Conservation (phyloP, 2,797 vertebrate species). For the Distichodus sexfasciatus region DNA sequence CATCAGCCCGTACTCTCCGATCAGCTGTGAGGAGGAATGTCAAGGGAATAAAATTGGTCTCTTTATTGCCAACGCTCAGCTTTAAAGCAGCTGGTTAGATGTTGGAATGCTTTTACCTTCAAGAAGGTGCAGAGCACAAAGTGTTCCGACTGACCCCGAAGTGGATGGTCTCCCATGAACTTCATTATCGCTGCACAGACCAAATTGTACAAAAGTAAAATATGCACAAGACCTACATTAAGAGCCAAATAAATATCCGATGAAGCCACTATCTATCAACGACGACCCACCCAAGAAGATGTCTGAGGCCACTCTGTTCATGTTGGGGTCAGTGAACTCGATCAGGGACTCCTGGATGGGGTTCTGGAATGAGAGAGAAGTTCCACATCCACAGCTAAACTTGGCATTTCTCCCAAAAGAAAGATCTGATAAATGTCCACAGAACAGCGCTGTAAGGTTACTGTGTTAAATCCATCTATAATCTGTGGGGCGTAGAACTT, state of each 20-base stretch:
- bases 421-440: too few species aligned
- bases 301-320: constrained; percentile 86
- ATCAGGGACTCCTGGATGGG: constrained; percentile 91
- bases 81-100: too few species aligned
- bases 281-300: constrained; percentile 85
- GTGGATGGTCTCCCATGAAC: constrained; percentile 91
- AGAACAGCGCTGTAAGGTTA: too few species aligned
- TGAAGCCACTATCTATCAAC: too few species aligned
- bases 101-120: constrained; percentile 90
- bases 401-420: too few species aligned
- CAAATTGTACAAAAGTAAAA: constrained; percentile 1
- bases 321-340: constrained; percentile 81
- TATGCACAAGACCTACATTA: constrained; percentile 29
- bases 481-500: too few species aligned
- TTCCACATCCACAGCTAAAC: too few species aligned
- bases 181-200: constrained; percentile 83
- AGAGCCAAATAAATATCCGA: too few species aligned
- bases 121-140: constrained; percentile 82
- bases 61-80: too few species aligned
- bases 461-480: too few species aligned
- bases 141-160: constrained; percentile 82
- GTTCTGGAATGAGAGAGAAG: constrained; percentile 63
- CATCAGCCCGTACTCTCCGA: constrained; percentile 84
- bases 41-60: too few species aligned
- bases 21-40: constrained; percentile 78